A percentile compares a stretch with the other conserved stretches of the same genome.
phyloP scores from a whole-genome alignment of 2,797 vertebrate genomes.

The Sandelia bainsii region DNA sequence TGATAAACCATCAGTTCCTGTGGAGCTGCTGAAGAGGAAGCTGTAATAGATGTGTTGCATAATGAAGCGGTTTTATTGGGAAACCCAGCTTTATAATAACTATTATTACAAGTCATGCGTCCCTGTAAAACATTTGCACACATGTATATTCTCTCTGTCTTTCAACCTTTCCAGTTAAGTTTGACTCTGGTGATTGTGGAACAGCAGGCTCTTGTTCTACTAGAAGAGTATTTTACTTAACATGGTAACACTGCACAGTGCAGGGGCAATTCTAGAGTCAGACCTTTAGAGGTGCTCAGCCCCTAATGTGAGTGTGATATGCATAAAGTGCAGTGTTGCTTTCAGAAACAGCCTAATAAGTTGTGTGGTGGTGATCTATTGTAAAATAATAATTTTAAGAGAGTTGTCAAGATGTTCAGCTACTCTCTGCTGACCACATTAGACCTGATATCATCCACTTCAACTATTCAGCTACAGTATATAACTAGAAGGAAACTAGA shows the following conservation, averaged over 20 bases:
- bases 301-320: too few relatives aligned
- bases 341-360: too few relatives aligned
- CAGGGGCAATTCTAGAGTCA: too few relatives aligned
- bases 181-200: background rate
- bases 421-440: too few relatives aligned
- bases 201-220: background rate
- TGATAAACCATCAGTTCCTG: slow-evolving; percentile 37
- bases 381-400: too few relatives aligned
- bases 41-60: slow-evolving; percentile 57
- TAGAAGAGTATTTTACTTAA: background rate
- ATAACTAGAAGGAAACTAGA: too few relatives aligned
- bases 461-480: too few relatives aligned
- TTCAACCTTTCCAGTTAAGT: slow-evolving; percentile 34
- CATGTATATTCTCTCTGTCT: background rate
- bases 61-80: slow-evolving; percentile 67
- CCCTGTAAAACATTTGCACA: slow-evolving; percentile 48
- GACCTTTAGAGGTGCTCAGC: too few relatives aligned
- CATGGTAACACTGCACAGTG: background rate
- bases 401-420: too few relatives aligned
- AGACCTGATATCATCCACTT: too few relatives aligned
- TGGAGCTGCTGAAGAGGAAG: slow-evolving; percentile 27
- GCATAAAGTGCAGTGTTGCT: too few relatives aligned
- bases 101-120: slow-evolving; percentile 65
- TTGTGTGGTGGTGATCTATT: too few relatives aligned
- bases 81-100: slow-evolving; percentile 67